These are phyloP conservation scores for Phyllotreta cruciferae DNA, from an alignment of 2,888 invertebrate species.

Conservation along the genomic window DNA sequence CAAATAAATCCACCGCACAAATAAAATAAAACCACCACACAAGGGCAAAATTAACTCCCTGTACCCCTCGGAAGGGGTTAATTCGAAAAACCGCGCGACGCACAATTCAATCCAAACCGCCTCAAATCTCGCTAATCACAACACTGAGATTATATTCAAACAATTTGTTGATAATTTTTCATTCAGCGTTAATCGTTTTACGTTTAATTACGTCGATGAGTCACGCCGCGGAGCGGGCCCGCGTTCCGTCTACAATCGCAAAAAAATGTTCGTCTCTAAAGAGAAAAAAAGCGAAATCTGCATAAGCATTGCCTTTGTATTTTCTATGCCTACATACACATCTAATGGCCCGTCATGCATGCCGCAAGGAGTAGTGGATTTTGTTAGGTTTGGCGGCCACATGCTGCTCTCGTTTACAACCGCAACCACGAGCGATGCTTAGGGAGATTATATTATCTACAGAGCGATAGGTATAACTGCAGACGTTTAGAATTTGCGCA, in stretches of 20 bases:
- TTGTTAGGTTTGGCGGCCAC: constrained; percentile 23
- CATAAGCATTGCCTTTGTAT: constrained; percentile 33
- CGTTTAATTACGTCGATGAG: constrained; percentile 42
- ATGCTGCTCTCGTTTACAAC: constrained; percentile 2
- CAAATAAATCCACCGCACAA: neutral
- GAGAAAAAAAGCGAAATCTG: constrained; percentile 37
- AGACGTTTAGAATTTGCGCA: no score
- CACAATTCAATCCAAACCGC: constrained; percentile 27
- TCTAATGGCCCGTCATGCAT: constrained; percentile 20
- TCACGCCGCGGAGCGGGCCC: constrained; percentile 33
- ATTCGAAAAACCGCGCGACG: constrained; percentile 19
- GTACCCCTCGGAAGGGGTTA: neutral
- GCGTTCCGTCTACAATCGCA: constrained; percentile 15
- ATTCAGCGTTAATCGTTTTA: constrained; percentile 27
- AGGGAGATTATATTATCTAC: no score
- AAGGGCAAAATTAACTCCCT: constrained; percentile 6
- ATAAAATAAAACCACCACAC: neutral
- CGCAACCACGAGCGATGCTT: constrained; percentile 19
- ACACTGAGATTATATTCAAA: constrained; percentile 23
- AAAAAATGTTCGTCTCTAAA: constrained; percentile 32
- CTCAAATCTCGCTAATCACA: constrained; percentile 18
- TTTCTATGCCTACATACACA: constrained; percentile 27
- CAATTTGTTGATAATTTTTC: constrained; percentile 36
- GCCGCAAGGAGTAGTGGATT: constrained; percentile 21
- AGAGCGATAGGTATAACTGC: no score